These are phyloP conservation scores for Drosophila sp. DNA, from an alignment of 1,140 invertebrate species.

Conservation along the genomic window DNA sequence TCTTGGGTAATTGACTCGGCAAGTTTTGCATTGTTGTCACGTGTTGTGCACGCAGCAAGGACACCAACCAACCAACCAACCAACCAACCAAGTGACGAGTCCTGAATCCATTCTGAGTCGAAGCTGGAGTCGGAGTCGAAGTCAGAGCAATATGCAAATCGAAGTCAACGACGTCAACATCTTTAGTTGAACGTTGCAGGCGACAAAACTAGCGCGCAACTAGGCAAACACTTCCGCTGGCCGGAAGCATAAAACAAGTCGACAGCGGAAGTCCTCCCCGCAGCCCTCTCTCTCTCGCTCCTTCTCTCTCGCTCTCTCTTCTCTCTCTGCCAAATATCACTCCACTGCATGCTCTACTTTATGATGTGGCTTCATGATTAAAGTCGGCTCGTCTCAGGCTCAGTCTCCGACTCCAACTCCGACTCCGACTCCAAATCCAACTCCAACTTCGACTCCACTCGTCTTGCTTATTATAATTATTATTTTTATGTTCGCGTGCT, in stretches of 20 bases:
- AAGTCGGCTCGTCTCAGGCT: constrained; percentile 35
- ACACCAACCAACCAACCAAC: constrained; percentile 3
- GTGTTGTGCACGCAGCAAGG: constrained; percentile 44
- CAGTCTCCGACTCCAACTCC: no score
- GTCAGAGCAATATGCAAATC: constrained; percentile 68
- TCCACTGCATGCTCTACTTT: constrained; percentile 5
- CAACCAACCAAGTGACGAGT: constrained; percentile 8
- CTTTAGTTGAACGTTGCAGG: constrained; percentile 55
- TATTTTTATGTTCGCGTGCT: constrained; percentile 60
- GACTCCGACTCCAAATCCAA: no score
- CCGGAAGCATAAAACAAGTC: constrained; percentile 83
- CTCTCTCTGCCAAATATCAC: not conserved
- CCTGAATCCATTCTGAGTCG: constrained; percentile 11
- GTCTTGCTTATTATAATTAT: constrained; percentile 71
- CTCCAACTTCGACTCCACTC: constrained; percentile 1
- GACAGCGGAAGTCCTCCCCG: constrained; percentile 71
- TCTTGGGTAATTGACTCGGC: constrained; percentile 78
- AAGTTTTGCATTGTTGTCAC: constrained; percentile 79
- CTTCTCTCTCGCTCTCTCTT: not conserved
- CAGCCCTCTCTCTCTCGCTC: not conserved
- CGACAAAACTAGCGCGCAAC: constrained; percentile 82
- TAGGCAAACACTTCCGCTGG: constrained; percentile 81
- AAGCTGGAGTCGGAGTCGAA: constrained; percentile 3
- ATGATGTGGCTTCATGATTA: constrained; percentile 67
- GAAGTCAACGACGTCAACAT: constrained; percentile 64